Percentiles rank a stretch among this genome's conserved stretches.
Conservation (phyloP, 2,113 vertebrate genomes). For the Odocoileus virginianus region DNA sequence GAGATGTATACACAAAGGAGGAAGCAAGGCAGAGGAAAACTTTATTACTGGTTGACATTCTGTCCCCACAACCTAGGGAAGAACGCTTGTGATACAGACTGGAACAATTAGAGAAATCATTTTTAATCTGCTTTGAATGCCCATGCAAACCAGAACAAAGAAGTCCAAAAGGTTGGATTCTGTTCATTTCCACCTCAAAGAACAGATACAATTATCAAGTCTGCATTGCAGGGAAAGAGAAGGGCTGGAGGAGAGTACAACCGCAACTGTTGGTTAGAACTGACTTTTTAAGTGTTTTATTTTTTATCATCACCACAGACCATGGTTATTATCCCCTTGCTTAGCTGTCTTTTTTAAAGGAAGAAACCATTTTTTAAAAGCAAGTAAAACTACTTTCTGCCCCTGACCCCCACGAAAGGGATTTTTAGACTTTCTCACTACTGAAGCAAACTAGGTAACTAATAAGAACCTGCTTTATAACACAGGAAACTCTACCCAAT, state of each 20-base stretch:
- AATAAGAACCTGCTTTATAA: background rate
- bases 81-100: background rate
- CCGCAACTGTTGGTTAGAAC: background rate
- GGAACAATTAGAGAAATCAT: background rate
- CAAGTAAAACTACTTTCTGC: background rate
- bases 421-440: background rate
- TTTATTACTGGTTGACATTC: constrained; percentile 54
- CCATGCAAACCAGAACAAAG: constrained; percentile 28
- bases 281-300: background rate
- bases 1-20: constrained; percentile 19
- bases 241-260: background rate
- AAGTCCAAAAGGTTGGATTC: constrained; percentile 9
- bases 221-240: background rate
- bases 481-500: background rate
- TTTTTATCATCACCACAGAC: background rate
- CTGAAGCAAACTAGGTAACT: background rate
- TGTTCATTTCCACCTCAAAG: background rate
- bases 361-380: background rate
- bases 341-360: background rate
- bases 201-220: background rate
- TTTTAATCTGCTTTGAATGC: constrained; percentile 22
- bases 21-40: constrained; percentile 8
- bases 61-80: background rate
- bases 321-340: background rate
- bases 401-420: background rate